A percentile compares a stretch with the other conserved stretches of the same genome.
Evolutionary conservation across 2,113 vertebrate genomes (phyloP).

Genomic region (Isichthys henryi): DNA sequence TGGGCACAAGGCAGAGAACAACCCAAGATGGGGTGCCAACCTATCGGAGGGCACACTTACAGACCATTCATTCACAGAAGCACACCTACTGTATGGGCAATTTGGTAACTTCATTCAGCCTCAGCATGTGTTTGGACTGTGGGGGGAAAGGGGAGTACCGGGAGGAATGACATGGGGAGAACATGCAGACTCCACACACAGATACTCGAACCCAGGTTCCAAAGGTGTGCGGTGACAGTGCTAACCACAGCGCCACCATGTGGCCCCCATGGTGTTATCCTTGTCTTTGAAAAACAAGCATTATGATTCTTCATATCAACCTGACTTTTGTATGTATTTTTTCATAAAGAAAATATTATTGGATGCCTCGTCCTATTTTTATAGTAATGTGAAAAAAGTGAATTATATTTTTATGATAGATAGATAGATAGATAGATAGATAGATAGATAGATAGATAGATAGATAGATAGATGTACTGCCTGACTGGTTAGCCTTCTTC

Average conservation of each 20-base stretch:
- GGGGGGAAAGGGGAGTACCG: no score
- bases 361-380: not conserved
- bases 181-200: not conserved
- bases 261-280: not conserved
- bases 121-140: not conserved
- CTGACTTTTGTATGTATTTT: not conserved
- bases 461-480: no score
- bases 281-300: not conserved
- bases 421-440: no score
- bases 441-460: no score
- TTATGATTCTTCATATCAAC: no score
- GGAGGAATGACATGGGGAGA: not conserved
- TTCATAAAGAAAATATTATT: not conserved
- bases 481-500: not conserved
- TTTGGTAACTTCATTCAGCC: not conserved
- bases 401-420: not conserved
- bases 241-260: not conserved
- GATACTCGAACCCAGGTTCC: not conserved
- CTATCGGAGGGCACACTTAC: not conserved
- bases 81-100: not conserved
- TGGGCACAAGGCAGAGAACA: not conserved
- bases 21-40: not conserved
- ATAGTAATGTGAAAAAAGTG: not conserved
- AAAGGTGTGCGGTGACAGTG: not conserved
- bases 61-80: not conserved